Evolutionary conservation across 2,113 vertebrate genomes (phyloP), one percentile per base, ranked within the genome.

Genomic region (Limnothrissa miodon): DNA sequence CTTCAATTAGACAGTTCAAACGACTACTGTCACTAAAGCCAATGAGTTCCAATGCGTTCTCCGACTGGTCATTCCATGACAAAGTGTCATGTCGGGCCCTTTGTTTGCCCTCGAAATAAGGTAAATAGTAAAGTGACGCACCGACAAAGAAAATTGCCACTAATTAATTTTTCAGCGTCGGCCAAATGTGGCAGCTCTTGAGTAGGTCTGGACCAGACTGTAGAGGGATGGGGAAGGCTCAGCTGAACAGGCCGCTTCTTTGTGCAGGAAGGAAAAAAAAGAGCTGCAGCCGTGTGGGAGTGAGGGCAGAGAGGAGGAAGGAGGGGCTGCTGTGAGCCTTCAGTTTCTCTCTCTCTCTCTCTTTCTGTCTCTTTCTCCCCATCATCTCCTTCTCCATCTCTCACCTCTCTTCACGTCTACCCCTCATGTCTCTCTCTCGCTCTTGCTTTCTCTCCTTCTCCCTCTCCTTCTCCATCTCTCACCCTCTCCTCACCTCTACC

Each of bases 281-380:
- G 13, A 17, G 4, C 70, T 79, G 78, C 45, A 78, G n/a, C 78
- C 39, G 74, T 78, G 74, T 83, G 78, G 78, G 82, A 33, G 82
- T 79, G 78, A 53, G 74, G 33, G 36, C 29, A n/a, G 79, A 74
- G n/a, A 19, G 48, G 74, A 74, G 81, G 48, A 66, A 83, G 87
- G 89, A 86, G 89, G 89, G 87, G 84, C 84, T 83, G 78, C 70
- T 80, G 85, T 84, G 87, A 87, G 91, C 88, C 89, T 42, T 42
- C 42, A 42, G 42, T 42, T 42, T 42, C 42, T 42, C 42, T 42
- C 42, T 42, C 42, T 42, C 42, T 42, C 42, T 42, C 42, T 42
- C 42, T 42, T 6, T 42, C 42, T 42, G n/a, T 42, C 42, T 42
- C 42, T 42, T 6, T 42, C 42, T 42, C 42, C 6, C 42, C 6